Evolutionary conservation across 1,140 invertebrate genomes (phyloP), one percentile per base, ranked within the genome.

Genomic region (Antheraea mylitta): DNA sequence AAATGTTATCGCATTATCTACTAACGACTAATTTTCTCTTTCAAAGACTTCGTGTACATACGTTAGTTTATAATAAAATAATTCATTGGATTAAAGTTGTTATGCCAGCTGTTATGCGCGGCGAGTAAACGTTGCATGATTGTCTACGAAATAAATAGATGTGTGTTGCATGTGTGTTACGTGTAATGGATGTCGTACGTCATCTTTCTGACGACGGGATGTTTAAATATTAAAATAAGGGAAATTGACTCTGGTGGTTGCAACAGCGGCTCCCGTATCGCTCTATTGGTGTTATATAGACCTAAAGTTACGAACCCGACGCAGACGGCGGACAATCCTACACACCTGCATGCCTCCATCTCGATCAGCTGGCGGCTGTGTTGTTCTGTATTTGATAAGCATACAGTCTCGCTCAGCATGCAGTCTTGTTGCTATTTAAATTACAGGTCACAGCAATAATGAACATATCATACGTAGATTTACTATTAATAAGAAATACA

Each of bases 81-180:
- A 61, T 22, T 19, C 0, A 36, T 10, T 61, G 60, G 6, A 30
- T 61, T 30, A 61, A 61, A n/a, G 19, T 30, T 61, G 19, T 36
- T 61, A 42, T 42, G 60, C 19, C 9, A 19, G 60, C 45, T 53
- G 45, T 53, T 53, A 53, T 61, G 59, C 59, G 73, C 73, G 74
- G 73, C 65, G 75, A 78, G 74, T 74, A 67, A 72, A 81, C 74
- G 80, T 83, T 90, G 89, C 89, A 91, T 91, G 89, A 87, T 86
- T 87, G 86, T 90, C 79, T 81, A 75, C 75, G 72, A 79, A 80
- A 83, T 76, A 83, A 80, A 85, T 92, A 89, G 85, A 86, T 86
- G 90, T 90, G 88, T 90, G 90, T 92, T 92, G 90, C 90, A 92
- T 92, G 90, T 90, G 90, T 91, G 85, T 91, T 62, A 82, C 75